phyloP scores from a whole-genome alignment of 1,140 invertebrate species.

The Drosophila watanabei region DNA sequence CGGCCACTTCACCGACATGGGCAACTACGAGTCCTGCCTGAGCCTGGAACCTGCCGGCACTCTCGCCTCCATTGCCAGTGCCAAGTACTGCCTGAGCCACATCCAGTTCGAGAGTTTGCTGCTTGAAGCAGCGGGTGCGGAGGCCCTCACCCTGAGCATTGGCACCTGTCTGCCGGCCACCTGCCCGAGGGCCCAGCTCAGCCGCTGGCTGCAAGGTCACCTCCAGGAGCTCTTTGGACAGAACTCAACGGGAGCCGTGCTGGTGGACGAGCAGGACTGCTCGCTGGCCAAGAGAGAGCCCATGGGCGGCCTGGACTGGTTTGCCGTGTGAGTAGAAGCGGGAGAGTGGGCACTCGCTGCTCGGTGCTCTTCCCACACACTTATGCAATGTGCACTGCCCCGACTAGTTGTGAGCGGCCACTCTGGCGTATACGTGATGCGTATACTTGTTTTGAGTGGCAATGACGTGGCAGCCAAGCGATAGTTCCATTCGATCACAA shows the following conservation, averaged over 20 bases:
- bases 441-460: constrained; percentile 10
- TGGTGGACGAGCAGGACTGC: constrained; percentile 60
- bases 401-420: constrained; percentile 14
- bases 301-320: constrained; percentile 60
- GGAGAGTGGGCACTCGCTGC: neutral
- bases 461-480: neutral
- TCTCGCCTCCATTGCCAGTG: too few species aligned
- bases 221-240: constrained; percentile 39
- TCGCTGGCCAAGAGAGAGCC: constrained; percentile 9
- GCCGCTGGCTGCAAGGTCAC: constrained; percentile 43
- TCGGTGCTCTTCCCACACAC: neutral
- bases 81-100: constrained; percentile 64
- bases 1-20: constrained; percentile 74
- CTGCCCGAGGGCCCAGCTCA: constrained; percentile 52
- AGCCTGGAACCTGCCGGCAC: neutral
- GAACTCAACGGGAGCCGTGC: neutral
- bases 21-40: constrained; percentile 74
- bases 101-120: constrained; percentile 54
- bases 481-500: neutral
- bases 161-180: constrained; percentile 62
- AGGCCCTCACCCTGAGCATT: constrained; percentile 40
- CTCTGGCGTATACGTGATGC: constrained; percentile 13
- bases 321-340: constrained; percentile 62
- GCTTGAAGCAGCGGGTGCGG: neutral
- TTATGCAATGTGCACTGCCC: constrained; percentile 8